Base-by-base conservation (phyloP, 2,797 vertebrate species). In the Catostomus latipinnis region DNA sequence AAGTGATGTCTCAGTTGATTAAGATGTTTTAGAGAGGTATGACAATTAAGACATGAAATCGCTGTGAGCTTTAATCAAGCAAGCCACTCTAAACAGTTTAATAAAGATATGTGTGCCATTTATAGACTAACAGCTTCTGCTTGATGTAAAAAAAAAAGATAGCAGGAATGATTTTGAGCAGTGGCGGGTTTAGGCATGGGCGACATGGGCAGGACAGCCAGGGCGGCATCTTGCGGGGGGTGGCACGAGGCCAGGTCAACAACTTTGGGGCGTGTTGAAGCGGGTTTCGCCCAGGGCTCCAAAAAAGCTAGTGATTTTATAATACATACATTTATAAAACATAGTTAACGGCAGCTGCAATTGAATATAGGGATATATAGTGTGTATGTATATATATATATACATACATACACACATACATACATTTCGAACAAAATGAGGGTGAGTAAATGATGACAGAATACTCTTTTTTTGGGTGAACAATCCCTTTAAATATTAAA, bases 21-120 rank as follows among this genome's bases (percentile, higher is more conserved):
- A 68, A 48, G 50, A n/a, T 60, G 5, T 65, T 50, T 65, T 65
- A 7, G 8, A 76, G 63, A 80, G 71, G 13, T 48, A 14, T 54
- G 48, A 7, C 63, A 80, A 71, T 77, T 77, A 50, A 69, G 61
- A 75, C 74, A 74, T 74, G 74, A 82, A 57, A 80, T 69, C 46
- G 6, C 45, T 80, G 22, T 74, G 74, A 76, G 52, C 16, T 60
- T 74, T 60, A 84, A 82, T 85, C 73, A 76, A 61, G 10, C 58
- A 70, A 66, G 58, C 68, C 70, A 60, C 58, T 63, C 10, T 71
- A 50, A 69, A 14, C 58, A 68, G 34, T 18, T 70, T 43, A 61
- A 45, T 69, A 66, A 48, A 50, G 45, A 65, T 13, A 46, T 69
- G 46, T 13, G 18, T 52, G 56, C 68, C 16, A 74, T 81, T 77